These are phyloP conservation scores for Vanessa tameamea DNA, from an alignment of 1,140 invertebrate species.

Conservation along the genomic window DNA sequence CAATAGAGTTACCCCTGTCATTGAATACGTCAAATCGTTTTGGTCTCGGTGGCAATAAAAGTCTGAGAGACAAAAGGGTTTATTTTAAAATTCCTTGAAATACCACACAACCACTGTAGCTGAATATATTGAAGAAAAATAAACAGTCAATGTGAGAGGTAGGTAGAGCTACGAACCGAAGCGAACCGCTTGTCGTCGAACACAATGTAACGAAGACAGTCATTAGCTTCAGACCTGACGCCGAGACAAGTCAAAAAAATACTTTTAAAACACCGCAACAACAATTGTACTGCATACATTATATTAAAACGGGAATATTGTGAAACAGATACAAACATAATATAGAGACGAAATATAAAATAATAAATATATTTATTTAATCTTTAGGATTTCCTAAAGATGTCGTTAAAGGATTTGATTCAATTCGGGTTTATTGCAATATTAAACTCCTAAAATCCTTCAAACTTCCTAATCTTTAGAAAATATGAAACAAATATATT, in stretches of 20 bases:
- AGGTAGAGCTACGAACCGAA: slow-evolving; percentile 31
- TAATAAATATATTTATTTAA: too few relatives aligned
- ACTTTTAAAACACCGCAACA: slow-evolving; percentile 22
- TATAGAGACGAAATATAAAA: background rate
- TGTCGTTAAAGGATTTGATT: too few relatives aligned
- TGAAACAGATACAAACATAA: slow-evolving; percentile 9
- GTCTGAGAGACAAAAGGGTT: slow-evolving; percentile 37
- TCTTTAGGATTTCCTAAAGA: too few relatives aligned
- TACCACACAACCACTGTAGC: slow-evolving; percentile 29
- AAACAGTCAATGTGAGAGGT: slow-evolving; percentile 31
- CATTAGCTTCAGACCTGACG: slow-evolving; percentile 26
- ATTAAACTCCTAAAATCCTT: too few relatives aligned
- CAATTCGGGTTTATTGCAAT: too few relatives aligned
- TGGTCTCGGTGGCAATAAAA: slow-evolving; percentile 40
- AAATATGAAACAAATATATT: too few relatives aligned
- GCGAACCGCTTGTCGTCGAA: slow-evolving; percentile 33
- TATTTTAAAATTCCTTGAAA: slow-evolving; percentile 38
- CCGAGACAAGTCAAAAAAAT: slow-evolving; percentile 13
- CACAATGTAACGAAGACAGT: slow-evolving; percentile 28
- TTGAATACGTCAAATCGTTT: slow-evolving; percentile 5
- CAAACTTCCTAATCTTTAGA: too few relatives aligned
- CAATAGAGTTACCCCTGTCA: background rate
- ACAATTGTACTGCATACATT: slow-evolving; percentile 25
- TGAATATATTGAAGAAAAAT: slow-evolving; percentile 36
- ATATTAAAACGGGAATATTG: slow-evolving; percentile 12